Evolutionary conservation across 1,140 invertebrate genomes (phyloP).

Genomic region (Micrasema minimum): DNA sequence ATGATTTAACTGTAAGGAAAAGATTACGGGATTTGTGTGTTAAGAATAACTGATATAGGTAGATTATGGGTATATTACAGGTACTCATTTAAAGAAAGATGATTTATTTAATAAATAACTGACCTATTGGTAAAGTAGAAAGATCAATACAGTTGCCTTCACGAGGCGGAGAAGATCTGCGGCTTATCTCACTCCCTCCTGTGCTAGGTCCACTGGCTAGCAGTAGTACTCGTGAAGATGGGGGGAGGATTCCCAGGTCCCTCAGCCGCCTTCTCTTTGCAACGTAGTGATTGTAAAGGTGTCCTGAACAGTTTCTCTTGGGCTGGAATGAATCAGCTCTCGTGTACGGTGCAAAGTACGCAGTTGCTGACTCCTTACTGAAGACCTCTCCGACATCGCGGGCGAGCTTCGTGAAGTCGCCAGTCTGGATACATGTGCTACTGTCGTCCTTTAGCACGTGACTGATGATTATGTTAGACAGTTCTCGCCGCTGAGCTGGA

Average conservation of each 20-base stretch:
- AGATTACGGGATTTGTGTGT: no score
- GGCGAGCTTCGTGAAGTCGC: no score
- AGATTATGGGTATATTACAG: background rate
- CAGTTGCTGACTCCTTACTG: background rate
- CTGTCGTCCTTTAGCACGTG: no score
- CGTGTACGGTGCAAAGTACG: background rate
- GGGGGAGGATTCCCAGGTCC: background rate
- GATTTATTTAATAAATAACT: background rate
- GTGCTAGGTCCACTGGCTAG: no score
- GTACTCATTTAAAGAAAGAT: background rate
- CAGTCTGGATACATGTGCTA: no score
- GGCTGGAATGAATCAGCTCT: no score
- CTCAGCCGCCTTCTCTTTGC: background rate
- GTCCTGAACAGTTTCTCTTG: background rate
- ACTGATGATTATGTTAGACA: no score
- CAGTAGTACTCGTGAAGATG: background rate
- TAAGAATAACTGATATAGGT: no score
- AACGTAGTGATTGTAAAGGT: background rate
- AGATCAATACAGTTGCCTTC: background rate
- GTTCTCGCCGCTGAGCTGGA: background rate
- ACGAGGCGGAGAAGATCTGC: background rate
- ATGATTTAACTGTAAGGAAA: no score
- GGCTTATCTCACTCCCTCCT: no score
- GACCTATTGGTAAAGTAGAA: background rate
- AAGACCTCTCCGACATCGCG: no score